Evolutionary conservation across 2,113 vertebrate genomes (phyloP).

Genomic region (Pseudois nayaur): DNA sequence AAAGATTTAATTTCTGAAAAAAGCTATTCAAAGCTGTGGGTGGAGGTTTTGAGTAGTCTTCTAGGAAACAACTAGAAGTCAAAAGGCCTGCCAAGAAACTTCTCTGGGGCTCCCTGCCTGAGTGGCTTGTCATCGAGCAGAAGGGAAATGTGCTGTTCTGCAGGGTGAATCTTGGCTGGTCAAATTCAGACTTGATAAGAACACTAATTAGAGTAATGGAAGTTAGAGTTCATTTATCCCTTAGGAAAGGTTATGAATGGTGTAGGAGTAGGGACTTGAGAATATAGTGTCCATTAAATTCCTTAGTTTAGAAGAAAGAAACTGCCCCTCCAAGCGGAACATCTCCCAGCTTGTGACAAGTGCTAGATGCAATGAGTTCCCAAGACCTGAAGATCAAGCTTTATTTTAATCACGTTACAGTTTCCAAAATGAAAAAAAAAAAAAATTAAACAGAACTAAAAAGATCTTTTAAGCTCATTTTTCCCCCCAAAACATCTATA

Average conservation of each 20-base stretch:
- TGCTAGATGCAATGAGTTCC: background rate
- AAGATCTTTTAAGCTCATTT: background rate
- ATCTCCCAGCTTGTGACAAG: background rate
- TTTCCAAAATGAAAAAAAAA: background rate
- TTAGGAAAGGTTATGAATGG: background rate
- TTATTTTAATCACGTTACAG: background rate
- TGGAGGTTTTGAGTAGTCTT: background rate
- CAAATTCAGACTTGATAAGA: slow-evolving; percentile 30
- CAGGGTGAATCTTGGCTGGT: background rate
- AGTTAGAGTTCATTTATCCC: background rate
- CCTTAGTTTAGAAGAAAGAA: background rate
- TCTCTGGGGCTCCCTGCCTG: background rate
- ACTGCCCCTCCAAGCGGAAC: background rate
- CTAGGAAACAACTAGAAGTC: background rate
- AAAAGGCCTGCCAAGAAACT: background rate
- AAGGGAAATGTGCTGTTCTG: background rate
- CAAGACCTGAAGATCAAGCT: background rate
- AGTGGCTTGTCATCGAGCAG: background rate
- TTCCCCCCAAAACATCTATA: background rate
- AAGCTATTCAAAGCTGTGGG: background rate
- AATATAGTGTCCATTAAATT: background rate
- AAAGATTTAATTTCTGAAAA: slow-evolving; percentile 19
- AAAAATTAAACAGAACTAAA: background rate
- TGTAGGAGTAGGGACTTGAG: background rate
- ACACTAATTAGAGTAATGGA: background rate